A percentile compares a stretch with the other conserved stretches of the same genome.
These are phyloP conservation scores for Eurypyga helias DNA, from an alignment of 2,113 vertebrate species.

Conservation along the genomic window DNA sequence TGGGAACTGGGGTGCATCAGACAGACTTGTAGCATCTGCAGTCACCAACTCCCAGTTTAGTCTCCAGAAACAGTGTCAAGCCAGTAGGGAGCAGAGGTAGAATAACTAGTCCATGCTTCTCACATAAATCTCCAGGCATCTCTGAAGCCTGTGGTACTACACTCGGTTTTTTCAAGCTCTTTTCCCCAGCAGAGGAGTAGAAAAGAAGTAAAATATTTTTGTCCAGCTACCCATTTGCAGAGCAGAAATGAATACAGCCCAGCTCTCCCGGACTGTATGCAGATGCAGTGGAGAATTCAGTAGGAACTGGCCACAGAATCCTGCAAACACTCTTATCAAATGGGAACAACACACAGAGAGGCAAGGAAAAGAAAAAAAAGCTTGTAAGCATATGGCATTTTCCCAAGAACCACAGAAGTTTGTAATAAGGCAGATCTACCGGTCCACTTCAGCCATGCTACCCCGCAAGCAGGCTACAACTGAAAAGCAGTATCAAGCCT, in stretches of 20 bases:
- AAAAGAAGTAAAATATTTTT: neutral
- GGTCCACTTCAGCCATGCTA: neutral
- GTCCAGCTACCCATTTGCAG: neutral
- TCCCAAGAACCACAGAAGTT: neutral
- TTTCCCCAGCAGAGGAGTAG: neutral
- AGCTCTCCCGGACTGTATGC: neutral
- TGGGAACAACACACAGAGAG: neutral
- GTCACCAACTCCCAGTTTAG: neutral
- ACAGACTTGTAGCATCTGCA: neutral
- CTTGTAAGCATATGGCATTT: neutral
- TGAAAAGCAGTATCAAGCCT: neutral
- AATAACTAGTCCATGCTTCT: neutral
- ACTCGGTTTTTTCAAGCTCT: neutral
- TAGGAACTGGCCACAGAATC: neutral
- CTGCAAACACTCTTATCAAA: neutral
- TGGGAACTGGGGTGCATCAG: neutral
- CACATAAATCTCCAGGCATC: neutral
- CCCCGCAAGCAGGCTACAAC: neutral
- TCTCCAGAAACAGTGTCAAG: neutral
- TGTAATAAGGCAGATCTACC: neutral
- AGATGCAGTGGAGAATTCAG: fast-evolving
- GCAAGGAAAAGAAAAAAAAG: neutral
- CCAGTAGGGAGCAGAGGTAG: neutral
- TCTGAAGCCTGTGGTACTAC: neutral
- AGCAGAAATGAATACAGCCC: neutral